These are phyloP conservation scores for Smutsia gigantea DNA, from an alignment of 2,797 vertebrate genomes.

Conservation along the genomic window DNA sequence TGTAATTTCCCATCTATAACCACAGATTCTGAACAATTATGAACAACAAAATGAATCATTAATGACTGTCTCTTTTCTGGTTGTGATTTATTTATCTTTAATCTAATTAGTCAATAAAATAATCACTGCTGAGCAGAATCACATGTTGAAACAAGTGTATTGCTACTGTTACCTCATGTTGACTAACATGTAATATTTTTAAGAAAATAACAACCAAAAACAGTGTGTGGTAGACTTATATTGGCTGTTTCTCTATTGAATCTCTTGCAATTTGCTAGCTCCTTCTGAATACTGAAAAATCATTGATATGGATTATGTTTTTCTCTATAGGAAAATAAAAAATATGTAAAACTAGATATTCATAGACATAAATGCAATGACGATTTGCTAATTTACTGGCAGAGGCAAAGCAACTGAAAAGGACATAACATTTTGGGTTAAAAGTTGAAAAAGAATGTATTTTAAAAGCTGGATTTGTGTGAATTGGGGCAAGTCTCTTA, in stretches of 20 bases:
- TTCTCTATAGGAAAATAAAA: not conserved
- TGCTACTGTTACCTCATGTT: constrained; percentile 19
- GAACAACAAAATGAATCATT: not conserved
- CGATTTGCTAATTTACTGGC: not conserved
- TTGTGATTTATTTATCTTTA: constrained; percentile 58
- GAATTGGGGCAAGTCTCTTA: constrained; percentile 2
- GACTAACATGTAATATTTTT: not conserved
- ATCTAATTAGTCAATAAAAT: constrained; percentile 62
- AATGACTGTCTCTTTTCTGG: not conserved
- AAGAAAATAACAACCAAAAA: not conserved
- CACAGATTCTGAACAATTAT: not conserved
- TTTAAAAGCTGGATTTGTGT: not conserved
- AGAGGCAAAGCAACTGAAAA: not conserved
- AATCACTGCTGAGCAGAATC: constrained; percentile 34
- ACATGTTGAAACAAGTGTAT: constrained; percentile 12
- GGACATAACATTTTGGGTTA: not conserved
- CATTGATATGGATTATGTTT: not conserved
- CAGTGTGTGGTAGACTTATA: not conserved
- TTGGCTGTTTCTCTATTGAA: not conserved
- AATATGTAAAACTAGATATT: not conserved
- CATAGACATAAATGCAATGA: not conserved
- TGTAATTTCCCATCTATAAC: not conserved
- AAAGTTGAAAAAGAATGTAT: not conserved
- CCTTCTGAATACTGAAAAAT: not conserved
- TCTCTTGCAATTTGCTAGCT: not conserved